Evolutionary conservation across 1,140 invertebrate species (phyloP).

Genomic region (Drosophila sechellia): DNA sequence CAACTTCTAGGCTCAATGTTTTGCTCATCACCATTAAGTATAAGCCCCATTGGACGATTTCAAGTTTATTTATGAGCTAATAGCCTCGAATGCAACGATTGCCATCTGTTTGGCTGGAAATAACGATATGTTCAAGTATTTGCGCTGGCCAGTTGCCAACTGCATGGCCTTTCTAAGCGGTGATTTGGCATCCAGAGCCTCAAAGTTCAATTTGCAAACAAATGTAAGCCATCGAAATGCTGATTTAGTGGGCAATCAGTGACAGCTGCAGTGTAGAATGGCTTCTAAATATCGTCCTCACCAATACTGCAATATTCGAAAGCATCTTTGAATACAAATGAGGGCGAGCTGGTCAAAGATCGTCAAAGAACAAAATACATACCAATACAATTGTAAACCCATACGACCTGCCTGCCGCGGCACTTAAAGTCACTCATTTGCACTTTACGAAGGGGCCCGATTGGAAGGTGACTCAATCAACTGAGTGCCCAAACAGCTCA

Average conservation of each 20-base stretch:
- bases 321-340: constrained; percentile 35
- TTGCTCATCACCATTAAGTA: constrained; percentile 38
- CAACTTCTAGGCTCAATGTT: not conserved
- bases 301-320: constrained; percentile 32
- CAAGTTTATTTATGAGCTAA: constrained; percentile 62
- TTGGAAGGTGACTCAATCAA: constrained; percentile 57
- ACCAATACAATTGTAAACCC: constrained; percentile 35
- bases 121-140: constrained; percentile 52
- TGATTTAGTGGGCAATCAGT: constrained; percentile 76
- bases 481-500: constrained; percentile 70
- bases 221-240: constrained; percentile 63
- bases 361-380: constrained; percentile 34
- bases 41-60: constrained; percentile 7
- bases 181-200: constrained; percentile 65
- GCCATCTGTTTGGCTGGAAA: constrained; percentile 39
- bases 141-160: constrained; percentile 57
- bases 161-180: constrained; percentile 51
- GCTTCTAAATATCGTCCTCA: constrained; percentile 23
- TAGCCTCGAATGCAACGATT: constrained; percentile 34
- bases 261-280: constrained; percentile 66
- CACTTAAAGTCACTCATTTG: constrained; percentile 51
- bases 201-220: constrained; percentile 75
- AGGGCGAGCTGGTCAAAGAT: constrained; percentile 18
- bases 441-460: constrained; percentile 3
- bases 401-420: not conserved